Evolutionary conservation across 2,797 vertebrate species (phyloP).

Genomic region (Xiphorhynchus erythropygius): DNA sequence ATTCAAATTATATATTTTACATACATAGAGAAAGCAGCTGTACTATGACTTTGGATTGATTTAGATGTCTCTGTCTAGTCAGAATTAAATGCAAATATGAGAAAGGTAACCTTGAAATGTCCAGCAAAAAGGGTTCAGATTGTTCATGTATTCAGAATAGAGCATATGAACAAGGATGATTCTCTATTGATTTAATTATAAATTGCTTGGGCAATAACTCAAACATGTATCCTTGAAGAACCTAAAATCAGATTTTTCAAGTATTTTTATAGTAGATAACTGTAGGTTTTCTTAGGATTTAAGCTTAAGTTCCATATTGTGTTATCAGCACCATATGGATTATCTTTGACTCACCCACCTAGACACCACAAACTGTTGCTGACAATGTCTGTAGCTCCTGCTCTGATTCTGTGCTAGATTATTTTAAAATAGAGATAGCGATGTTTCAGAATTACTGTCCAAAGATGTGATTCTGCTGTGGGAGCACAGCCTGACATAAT

Average conservation of each 20-base stretch:
- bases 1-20: not conserved
- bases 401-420: slow-evolving; percentile 28
- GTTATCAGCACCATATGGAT: slow-evolving; percentile 40
- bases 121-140: not conserved
- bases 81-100: not conserved
- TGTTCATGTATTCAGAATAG: not conserved
- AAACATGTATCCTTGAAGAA: not conserved
- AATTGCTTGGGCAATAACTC: not conserved
- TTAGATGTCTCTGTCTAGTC: not conserved
- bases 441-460: not conserved
- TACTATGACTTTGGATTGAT: not conserved
- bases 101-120: not conserved
- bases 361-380: slow-evolving; percentile 28
- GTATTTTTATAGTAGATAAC: not conserved
- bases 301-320: slow-evolving; percentile 1
- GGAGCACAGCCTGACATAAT: not conserved
- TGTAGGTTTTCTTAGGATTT: slow-evolving; percentile 27
- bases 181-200: slow-evolving; percentile 25
- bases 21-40: not conserved
- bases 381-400: slow-evolving; percentile 13
- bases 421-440: slow-evolving; percentile 34
- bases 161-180: not conserved
- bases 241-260: not conserved
- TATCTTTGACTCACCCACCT: slow-evolving; percentile 40
- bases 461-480: not conserved